These are phyloP conservation scores for Mythimna lalbum DNA, from an alignment of 2,888 invertebrate species.

Conservation along the genomic window DNA sequence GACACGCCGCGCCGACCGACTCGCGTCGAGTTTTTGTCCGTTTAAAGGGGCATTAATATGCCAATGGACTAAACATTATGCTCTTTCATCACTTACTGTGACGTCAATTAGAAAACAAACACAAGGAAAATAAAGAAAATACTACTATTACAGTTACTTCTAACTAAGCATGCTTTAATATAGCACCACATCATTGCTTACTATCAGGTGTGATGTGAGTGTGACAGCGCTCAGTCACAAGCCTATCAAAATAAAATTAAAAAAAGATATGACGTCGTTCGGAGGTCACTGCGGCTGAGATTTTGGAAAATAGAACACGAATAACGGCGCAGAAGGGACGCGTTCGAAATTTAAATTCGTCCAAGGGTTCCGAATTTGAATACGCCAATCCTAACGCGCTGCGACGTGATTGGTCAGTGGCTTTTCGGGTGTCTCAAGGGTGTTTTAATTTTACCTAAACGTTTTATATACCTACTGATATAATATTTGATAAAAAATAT, in stretches of 20 bases:
- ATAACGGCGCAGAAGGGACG: slow-evolving; percentile 62
- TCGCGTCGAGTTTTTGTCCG: slow-evolving; percentile 84
- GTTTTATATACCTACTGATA: slow-evolving; percentile 30
- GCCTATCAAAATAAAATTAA: slow-evolving; percentile 28
- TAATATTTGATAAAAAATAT: slow-evolving; percentile 9
- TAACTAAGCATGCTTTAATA: not conserved
- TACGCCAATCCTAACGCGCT: slow-evolving; percentile 76
- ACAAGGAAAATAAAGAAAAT: not conserved
- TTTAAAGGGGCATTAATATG: slow-evolving; percentile 83
- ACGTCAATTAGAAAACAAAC: slow-evolving; percentile 62
- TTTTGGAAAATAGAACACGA: slow-evolving; percentile 69
- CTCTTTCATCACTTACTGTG: slow-evolving; percentile 75
- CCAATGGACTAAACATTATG: slow-evolving; percentile 81
- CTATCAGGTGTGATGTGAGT: not conserved
- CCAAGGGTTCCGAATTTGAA: slow-evolving; percentile 80
- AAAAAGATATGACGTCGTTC: slow-evolving; percentile 44
- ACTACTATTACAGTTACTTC: not conserved
- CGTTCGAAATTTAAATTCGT: slow-evolving; percentile 71
- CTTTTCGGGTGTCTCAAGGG: slow-evolving; percentile 58
- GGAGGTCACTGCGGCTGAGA: slow-evolving; percentile 66
- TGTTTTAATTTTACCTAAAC: slow-evolving; percentile 61
- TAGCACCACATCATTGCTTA: not conserved
- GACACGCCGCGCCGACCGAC: slow-evolving; percentile 82
- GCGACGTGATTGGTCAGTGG: slow-evolving; percentile 75
- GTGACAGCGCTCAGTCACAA: no score